Evolutionary conservation across 2,888 invertebrate genomes (phyloP).

Genomic region (Polylopha cassiicola): DNA sequence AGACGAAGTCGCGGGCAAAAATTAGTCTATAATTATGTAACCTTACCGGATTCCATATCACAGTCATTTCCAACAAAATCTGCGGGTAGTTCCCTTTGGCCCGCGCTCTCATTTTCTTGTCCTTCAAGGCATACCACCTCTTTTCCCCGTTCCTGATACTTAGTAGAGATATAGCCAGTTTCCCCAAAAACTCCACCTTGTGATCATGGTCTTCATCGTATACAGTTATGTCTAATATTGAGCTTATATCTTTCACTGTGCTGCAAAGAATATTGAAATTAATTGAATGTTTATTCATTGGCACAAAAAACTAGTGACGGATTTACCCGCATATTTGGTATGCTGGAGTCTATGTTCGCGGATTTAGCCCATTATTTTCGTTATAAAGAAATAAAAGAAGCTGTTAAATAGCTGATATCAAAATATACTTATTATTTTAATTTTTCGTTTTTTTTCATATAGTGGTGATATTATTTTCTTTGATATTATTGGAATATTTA

Average conservation of each 20-base stretch:
- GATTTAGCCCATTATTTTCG: no score
- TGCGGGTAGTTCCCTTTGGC: slow-evolving; percentile 95
- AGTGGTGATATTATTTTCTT: no score
- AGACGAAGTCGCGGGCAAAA: no score
- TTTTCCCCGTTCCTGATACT: slow-evolving; percentile 93
- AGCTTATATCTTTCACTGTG: slow-evolving; percentile 97
- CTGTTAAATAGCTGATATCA: no score
- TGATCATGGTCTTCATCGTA: slow-evolving; percentile 99
- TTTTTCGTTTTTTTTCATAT: no score
- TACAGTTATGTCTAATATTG: slow-evolving; percentile 95
- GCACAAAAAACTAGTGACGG: no score
- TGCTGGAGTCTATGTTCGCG: no score
- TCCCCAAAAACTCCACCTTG: slow-evolving; percentile 98
- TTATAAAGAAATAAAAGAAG: no score
- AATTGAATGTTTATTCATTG: no score
- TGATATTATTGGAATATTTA: not conserved
- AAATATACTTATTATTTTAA: no score
- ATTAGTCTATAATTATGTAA: not conserved
- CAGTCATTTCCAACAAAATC: slow-evolving; percentile 93
- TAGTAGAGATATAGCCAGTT: slow-evolving; percentile 91
- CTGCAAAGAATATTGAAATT: slow-evolving; percentile 56
- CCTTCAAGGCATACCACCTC: slow-evolving; percentile 97
- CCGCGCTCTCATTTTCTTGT: slow-evolving; percentile 91
- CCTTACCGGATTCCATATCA: slow-evolving; percentile 93
- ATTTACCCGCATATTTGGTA: no score